Evolutionary conservation across 2,888 invertebrate species (phyloP), one percentile per base, ranked within the genome.

Genomic region (Heteromurus nitidus): DNA sequence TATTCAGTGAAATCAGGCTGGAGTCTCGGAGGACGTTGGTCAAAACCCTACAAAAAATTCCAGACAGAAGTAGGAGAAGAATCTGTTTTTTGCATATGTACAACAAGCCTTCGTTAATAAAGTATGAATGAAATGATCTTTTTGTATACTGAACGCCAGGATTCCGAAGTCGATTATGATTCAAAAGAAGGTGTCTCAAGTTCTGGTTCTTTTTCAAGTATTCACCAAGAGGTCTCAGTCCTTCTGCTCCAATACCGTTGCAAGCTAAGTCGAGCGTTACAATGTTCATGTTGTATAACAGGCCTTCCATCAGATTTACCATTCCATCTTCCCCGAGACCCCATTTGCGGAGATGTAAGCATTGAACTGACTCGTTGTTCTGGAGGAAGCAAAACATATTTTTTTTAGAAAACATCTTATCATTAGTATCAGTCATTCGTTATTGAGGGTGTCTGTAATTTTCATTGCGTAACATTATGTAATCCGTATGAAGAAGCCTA

Each of bases 321-420:
- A 85, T 84, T 3, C 87, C 87, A 28, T 86, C 86, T 80, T 87
- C 87, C 0, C 77, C 83, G 30, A 87, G 80, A 47, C 74, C 76
- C 86, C 86, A 87, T 77, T 87, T 87, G 44, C 84, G 82, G 18
- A 86, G 62, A 55, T 87, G 85, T 2, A 87, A 62, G 16, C 82
- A 84, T 73, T 81, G 72, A 30, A 87, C 60, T 5, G 87, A 83
- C 1, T 73, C 70, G 62, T 86, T 87, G 20, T 22, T 72, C 87
- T 87, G 55, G 31, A 65, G 9, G 9, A 36, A 36, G 13, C 13
- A 36, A 9, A n/a, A n/a, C n/a, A n/a, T n/a, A n/a, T n/a, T n/a
- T n/a, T n/a, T n/a, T n/a, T n/a, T n/a, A n/a, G n/a, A n/a, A n/a
- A n/a, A n/a, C n/a, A n/a, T n/a, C n/a, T n/a, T n/a, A n/a, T n/a